These are phyloP conservation scores for Congeria kusceri DNA, from an alignment of 2,888 invertebrate genomes.

Conservation along the genomic window DNA sequence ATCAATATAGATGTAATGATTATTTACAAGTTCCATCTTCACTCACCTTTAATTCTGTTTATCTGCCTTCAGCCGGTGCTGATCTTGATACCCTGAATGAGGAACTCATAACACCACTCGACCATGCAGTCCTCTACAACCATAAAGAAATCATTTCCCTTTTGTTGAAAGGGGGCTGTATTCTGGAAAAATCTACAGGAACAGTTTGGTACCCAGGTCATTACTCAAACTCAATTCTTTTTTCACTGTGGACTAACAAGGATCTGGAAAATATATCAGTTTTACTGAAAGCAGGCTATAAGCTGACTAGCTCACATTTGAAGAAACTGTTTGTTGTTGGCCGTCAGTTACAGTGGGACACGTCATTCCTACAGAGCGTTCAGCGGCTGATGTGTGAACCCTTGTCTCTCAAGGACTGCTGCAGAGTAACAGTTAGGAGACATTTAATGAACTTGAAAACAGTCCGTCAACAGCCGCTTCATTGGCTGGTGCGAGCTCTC, in stretches of 20 bases:
- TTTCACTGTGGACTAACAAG: conserved; percentile 61
- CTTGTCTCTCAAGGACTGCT: conserved; percentile 42
- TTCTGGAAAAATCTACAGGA: conserved; percentile 61
- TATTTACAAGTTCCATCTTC: too few species aligned
- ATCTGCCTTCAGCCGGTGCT: conserved; percentile 56
- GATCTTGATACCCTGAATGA: conserved; percentile 63
- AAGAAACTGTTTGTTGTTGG: conserved; percentile 44
- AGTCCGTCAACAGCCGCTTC: conserved; percentile 37
- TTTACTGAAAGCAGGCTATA: conserved; percentile 59
- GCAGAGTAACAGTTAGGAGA: conserved; percentile 47
- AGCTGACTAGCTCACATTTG: conserved; percentile 50
- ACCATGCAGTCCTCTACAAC: conserved; percentile 61
- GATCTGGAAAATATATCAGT: conserved; percentile 61
- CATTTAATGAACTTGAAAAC: conserved; percentile 44
- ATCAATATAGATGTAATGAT: too few species aligned
- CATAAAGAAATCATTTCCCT: conserved; percentile 56
- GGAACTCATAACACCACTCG: conserved; percentile 62
- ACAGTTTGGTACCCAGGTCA: conserved; percentile 60
- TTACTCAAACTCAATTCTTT: conserved; percentile 63
- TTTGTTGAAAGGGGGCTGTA: conserved; percentile 63
- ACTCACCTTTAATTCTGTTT: too few species aligned
- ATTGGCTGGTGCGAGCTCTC: conserved; percentile 35
- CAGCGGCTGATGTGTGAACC: conserved; percentile 47
- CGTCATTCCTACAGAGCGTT: conserved; percentile 41
- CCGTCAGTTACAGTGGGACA: conserved; percentile 52